These are phyloP conservation scores for Rhamnusium bicolor DNA, from an alignment of 2,888 invertebrate genomes.

Conservation along the genomic window DNA sequence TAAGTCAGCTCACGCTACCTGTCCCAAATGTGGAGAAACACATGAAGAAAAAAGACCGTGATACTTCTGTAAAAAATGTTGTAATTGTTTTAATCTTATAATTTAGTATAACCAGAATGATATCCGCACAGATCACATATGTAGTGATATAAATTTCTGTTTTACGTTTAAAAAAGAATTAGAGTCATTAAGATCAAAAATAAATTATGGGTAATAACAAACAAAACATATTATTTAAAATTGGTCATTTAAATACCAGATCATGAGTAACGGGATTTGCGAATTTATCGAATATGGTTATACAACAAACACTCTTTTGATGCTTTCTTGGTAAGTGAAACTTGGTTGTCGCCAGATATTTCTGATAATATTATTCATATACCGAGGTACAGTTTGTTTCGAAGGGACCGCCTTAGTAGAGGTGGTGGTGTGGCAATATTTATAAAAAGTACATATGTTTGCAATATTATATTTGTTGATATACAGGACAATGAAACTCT, in stretches of 20 bases:
- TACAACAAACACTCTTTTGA: not conserved
- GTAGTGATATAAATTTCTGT: not conserved
- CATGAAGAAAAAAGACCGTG: not conserved
- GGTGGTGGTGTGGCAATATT: not conserved
- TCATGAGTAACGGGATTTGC: not conserved
- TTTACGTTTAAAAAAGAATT: not conserved
- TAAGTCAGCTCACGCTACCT: not conserved
- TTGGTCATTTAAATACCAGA: not conserved
- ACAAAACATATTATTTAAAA: not conserved
- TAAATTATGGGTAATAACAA: not conserved
- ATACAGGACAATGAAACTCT: not conserved
- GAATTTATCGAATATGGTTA: not conserved
- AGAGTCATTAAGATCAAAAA: not conserved
- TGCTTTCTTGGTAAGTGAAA: not conserved
- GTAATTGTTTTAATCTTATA: not conserved
- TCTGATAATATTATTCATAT: not conserved
- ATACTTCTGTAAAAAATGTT: not conserved
- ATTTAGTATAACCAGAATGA: not conserved
- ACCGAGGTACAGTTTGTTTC: not conserved
- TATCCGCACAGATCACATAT: not conserved
- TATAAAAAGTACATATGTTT: not conserved
- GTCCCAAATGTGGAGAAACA: not conserved
- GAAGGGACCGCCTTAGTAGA: not conserved
- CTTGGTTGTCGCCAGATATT: not conserved
- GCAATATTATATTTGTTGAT: not conserved